A percentile compares a stretch with the other conserved stretches of the same genome.
These are phyloP conservation scores for Sciurus niger DNA, from an alignment of 2,113 vertebrate species.

Conservation along the genomic window DNA sequence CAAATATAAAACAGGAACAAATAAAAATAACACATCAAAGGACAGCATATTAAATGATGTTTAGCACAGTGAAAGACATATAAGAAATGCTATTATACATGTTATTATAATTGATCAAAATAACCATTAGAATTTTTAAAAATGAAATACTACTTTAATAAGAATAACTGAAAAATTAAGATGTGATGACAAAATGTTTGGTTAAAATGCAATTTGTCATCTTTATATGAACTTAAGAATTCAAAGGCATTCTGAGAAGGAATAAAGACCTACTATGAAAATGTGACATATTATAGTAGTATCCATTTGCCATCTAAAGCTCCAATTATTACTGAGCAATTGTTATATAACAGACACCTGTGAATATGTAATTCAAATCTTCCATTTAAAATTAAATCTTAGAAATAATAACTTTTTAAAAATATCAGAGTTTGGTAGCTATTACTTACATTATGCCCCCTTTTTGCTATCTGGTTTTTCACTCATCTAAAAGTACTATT, in stretches of 20 bases:
- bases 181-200: slow-evolving; percentile 9
- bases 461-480: slow-evolving; percentile 20
- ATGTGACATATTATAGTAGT: neutral
- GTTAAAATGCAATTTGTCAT: slow-evolving; percentile 34
- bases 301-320: neutral
- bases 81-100: neutral
- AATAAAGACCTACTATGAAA: slow-evolving; percentile 57
- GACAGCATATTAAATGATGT: neutral
- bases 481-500: neutral
- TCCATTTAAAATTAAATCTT: slow-evolving; percentile 44
- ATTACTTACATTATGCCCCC: neutral
- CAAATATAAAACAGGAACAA: slow-evolving; percentile 34
- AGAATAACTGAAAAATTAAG: slow-evolving; percentile 61
- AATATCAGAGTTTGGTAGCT: slow-evolving; percentile 48
- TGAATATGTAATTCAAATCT: slow-evolving; percentile 54
- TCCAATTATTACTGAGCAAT: slow-evolving; percentile 25
- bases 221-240: slow-evolving; percentile 60
- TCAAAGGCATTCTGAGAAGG: slow-evolving; percentile 48
- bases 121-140: slow-evolving; percentile 10
- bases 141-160: slow-evolving; percentile 17
- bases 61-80: neutral
- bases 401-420: slow-evolving; percentile 30
- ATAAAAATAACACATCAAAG: slow-evolving; percentile 28
- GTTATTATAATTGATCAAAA: slow-evolving; percentile 33
- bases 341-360: neutral